phyloP scores from a whole-genome alignment of 1,140 invertebrate species.

The Doryteuthis pealeii region DNA sequence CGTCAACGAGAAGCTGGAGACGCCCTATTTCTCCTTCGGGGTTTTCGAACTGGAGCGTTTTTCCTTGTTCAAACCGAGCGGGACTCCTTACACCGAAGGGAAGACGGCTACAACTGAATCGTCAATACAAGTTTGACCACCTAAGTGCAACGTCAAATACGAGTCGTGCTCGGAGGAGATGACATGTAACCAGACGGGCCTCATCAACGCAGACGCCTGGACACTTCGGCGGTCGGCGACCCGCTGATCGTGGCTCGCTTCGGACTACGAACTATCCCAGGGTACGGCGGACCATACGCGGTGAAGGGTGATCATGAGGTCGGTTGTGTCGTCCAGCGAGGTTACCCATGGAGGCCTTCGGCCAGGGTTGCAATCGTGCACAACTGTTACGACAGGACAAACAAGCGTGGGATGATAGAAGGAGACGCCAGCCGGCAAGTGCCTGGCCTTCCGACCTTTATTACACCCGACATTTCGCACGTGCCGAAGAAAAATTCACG shows the following conservation, averaged over 20 bases:
- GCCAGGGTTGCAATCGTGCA: constrained; percentile 54
- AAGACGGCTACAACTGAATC: constrained; percentile 67
- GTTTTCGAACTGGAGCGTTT: constrained; percentile 85
- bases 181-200: constrained; percentile 72
- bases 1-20: constrained; percentile 66
- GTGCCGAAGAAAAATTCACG: constrained; percentile 78
- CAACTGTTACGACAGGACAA: constrained; percentile 86
- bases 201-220: constrained; percentile 77
- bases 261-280: constrained; percentile 41
- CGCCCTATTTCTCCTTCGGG: constrained; percentile 74
- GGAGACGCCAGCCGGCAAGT: constrained; percentile 79
- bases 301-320: constrained; percentile 76
- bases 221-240: constrained; percentile 61
- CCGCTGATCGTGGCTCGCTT: constrained; percentile 40
- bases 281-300: constrained; percentile 63
- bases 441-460: constrained; percentile 71
- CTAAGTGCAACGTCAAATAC: constrained; percentile 75
- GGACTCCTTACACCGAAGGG: constrained; percentile 58
- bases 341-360: constrained; percentile 63
- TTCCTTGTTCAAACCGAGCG: constrained; percentile 68
- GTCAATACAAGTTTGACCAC: constrained; percentile 81
- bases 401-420: constrained; percentile 79
- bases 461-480: constrained; percentile 82
- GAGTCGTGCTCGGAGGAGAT: constrained; percentile 73
- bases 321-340: constrained; percentile 76